Conservation (phyloP, 37 sponge, comb jelly and placozoan genomes). For the Agelas oroides region DNA sequence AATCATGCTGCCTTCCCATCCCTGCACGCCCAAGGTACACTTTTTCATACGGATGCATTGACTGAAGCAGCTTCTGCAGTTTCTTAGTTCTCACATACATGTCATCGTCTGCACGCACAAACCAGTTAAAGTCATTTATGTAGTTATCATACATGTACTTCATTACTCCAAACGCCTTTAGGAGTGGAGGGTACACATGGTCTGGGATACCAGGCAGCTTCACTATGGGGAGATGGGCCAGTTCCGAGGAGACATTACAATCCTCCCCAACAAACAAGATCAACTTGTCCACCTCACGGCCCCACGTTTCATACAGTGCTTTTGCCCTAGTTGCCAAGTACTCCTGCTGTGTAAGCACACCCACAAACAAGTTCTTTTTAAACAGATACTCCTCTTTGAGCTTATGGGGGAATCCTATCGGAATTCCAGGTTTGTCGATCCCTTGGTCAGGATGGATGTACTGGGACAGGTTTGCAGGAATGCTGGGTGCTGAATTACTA, state of each 20-base stretch:
- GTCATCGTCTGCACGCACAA: slow-evolving; percentile 81
- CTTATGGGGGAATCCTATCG: neutral
- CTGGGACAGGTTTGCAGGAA: too few species aligned
- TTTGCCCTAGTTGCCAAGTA: slow-evolving; percentile 68
- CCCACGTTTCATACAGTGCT: slow-evolving; percentile 78
- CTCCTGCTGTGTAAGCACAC: slow-evolving; percentile 67
- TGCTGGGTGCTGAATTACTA: too few species aligned
- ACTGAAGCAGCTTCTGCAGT: slow-evolving; percentile 43
- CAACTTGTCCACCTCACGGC: slow-evolving; percentile 55
- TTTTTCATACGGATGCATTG: slow-evolving; percentile 48
- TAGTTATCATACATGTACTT: slow-evolving; percentile 73
- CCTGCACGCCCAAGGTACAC: slow-evolving; percentile 73
- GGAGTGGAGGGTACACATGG: slow-evolving; percentile 65
- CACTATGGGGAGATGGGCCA: slow-evolving; percentile 53
- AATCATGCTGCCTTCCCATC: slow-evolving; percentile 37
- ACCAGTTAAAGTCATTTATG: slow-evolving; percentile 75
- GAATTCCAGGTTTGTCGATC: neutral
- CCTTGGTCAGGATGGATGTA: too few species aligned
- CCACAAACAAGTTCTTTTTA: slow-evolving; percentile 46
- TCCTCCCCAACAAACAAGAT: slow-evolving; percentile 68
- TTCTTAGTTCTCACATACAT: slow-evolving; percentile 47
- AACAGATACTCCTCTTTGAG: slow-evolving; percentile 36
- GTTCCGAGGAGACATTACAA: slow-evolving; percentile 35
- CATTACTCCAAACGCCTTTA: slow-evolving; percentile 67
- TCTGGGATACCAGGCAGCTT: slow-evolving; percentile 57